phyloP scores from a whole-genome alignment of 2,797 vertebrate genomes.

The Sebastolobus alascanus region DNA sequence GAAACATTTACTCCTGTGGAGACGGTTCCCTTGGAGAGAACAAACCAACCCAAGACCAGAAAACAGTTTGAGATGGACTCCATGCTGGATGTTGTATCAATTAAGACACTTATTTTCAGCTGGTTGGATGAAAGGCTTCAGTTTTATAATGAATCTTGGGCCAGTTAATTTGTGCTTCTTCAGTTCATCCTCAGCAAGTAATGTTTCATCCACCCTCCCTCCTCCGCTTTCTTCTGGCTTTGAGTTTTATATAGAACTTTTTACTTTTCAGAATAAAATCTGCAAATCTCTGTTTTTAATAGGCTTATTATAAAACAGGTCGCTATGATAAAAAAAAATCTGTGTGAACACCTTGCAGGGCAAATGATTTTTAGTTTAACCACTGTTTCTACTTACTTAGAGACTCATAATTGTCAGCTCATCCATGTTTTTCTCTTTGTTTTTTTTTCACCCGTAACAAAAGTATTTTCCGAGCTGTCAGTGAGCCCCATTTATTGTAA shows the following conservation, averaged over 20 bases:
- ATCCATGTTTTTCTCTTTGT: neutral
- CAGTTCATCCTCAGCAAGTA: neutral
- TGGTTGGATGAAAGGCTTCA: neutral
- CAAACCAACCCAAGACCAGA: neutral
- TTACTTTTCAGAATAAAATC: constrained; percentile 35
- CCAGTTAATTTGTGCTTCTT: neutral
- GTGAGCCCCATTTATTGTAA: neutral
- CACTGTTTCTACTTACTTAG: neutral
- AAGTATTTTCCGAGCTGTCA: neutral
- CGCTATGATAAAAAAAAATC: neutral
- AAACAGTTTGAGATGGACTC: constrained; percentile 1
- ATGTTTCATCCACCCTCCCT: neutral
- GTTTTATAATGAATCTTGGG: neutral
- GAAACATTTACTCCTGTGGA: constrained; percentile 27
- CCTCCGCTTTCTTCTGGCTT: constrained; percentile 3
- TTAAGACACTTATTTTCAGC: neutral
- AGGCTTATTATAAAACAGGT: constrained; percentile 8
- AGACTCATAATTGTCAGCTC: neutral
- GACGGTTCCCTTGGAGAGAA: constrained; percentile 22
- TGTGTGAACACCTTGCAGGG: neutral
- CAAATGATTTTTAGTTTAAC: neutral
- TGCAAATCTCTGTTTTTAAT: constrained; percentile 7
- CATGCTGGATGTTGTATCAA: constrained; percentile 1
- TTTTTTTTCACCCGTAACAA: neutral
- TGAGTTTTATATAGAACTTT: constrained; percentile 43